A percentile compares a stretch with the other conserved stretches of the same genome.
Conservation (phyloP, 1,140 invertebrate genomes). For the Euborellia annulipes region DNA sequence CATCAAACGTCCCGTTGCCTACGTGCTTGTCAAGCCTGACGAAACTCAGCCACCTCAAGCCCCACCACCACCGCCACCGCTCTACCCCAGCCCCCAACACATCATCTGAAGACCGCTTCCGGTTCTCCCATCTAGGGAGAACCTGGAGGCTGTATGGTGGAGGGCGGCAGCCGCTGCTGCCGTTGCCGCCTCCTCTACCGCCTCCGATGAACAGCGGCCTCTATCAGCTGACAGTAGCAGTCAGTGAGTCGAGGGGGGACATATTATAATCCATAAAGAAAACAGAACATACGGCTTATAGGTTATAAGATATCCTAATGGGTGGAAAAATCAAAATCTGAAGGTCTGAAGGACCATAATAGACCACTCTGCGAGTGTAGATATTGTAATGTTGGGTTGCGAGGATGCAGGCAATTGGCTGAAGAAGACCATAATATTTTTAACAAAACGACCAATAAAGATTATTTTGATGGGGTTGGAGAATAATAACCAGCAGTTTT, state of each 20-base stretch:
- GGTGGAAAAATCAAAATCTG: too few species aligned
- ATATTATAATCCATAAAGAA: too few species aligned
- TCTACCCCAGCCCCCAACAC: slow-evolving; percentile 32
- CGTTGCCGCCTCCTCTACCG: slow-evolving; percentile 14
- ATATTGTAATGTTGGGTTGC: too few species aligned
- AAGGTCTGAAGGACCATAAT: too few species aligned
- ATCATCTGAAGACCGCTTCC: slow-evolving; percentile 70
- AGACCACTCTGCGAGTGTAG: too few species aligned
- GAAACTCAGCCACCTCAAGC: slow-evolving; percentile 2
- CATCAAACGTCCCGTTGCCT: slow-evolving; percentile 19
- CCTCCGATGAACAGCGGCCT: slow-evolving; percentile 7
- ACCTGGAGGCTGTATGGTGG: slow-evolving; percentile 18
- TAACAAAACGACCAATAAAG: too few species aligned
- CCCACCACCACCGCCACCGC: neutral
- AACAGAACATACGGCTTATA: too few species aligned
- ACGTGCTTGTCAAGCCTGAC: slow-evolving; percentile 15
- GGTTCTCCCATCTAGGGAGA: slow-evolving; percentile 46
- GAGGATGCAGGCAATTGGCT: too few species aligned
- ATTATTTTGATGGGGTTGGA: too few species aligned
- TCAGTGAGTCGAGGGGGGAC: slow-evolving; percentile 18
- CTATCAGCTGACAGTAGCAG: slow-evolving; percentile 11
- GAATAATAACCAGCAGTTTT: too few species aligned
- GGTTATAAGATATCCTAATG: too few species aligned
- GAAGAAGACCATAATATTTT: too few species aligned
- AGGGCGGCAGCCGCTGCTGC: slow-evolving; percentile 11